Evolutionary conservation across 2,888 invertebrate genomes (phyloP).

Genomic region (Blomia tropicalis): DNA sequence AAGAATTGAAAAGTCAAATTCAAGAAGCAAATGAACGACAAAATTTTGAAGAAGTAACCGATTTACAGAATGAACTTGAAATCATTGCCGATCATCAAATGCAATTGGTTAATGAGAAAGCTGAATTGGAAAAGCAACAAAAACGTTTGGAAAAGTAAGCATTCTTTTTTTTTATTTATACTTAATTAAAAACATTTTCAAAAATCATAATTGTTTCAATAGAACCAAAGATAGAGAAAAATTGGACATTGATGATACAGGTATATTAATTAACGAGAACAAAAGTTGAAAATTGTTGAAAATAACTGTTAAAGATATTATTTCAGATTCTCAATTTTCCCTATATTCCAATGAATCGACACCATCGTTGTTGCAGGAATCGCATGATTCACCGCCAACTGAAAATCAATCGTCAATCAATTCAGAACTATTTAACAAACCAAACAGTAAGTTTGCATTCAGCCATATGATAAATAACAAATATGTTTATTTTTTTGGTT

Average conservation of each 20-base stretch:
- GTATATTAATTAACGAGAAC: no score
- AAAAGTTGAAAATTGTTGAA: no score
- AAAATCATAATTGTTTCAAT: neutral
- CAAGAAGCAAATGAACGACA: conserved; percentile 35
- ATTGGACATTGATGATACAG: conserved; percentile 43
- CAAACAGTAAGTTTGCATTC: conserved; percentile 11
- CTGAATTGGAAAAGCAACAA: conserved; percentile 36
- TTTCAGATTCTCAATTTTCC: conserved; percentile 53
- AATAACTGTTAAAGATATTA: no score
- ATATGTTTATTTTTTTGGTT: no score
- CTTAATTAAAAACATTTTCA: neutral
- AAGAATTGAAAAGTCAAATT: conserved; percentile 37
- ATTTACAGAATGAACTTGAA: conserved; percentile 37
- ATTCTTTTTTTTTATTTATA: neutral
- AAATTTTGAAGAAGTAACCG: conserved; percentile 34
- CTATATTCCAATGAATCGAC: conserved; percentile 36
- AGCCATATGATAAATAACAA: no score
- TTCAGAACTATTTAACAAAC: neutral
- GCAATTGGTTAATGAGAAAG: conserved; percentile 39
- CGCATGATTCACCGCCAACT: conserved; percentile 16
- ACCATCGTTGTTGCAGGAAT: conserved; percentile 13
- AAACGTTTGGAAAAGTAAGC: conserved; percentile 31
- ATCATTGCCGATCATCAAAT: conserved; percentile 37
- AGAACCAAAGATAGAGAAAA: conserved; percentile 27
- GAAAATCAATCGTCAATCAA: neutral